Evolutionary conservation across 1,140 invertebrate genomes (phyloP).

Genomic region (Lerema accius): DNA sequence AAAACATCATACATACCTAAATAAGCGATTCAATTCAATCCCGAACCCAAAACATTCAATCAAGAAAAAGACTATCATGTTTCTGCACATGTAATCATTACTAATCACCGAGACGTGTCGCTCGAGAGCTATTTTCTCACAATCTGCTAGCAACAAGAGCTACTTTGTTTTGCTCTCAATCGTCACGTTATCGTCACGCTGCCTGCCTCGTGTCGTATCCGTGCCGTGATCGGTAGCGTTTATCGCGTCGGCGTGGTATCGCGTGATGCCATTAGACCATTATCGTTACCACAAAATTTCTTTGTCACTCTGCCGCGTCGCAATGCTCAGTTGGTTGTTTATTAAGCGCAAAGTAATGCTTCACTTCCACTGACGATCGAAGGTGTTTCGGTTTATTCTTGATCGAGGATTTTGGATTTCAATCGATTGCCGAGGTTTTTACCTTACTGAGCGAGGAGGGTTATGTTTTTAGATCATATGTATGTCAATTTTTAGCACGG

Average conservation of each 20-base stretch:
- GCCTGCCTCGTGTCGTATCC: neutral
- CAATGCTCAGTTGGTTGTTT: constrained; percentile 49
- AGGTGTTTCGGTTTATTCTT: neutral
- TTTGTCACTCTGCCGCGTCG: constrained; percentile 58
- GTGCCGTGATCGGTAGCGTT: constrained; percentile 53
- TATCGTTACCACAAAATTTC: constrained; percentile 62
- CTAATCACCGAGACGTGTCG: neutral
- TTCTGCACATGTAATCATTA: no score
- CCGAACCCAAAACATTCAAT: no score
- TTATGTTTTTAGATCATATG: no score
- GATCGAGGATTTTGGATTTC: neutral
- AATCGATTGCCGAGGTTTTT: no score
- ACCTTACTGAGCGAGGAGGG: no score
- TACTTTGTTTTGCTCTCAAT: constrained; percentile 12
- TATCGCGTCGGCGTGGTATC: constrained; percentile 55
- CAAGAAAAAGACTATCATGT: no score
- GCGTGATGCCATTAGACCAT: constrained; percentile 65
- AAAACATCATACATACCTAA: no score
- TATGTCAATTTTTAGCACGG: no score
- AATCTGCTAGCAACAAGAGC: neutral
- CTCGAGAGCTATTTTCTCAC: neutral
- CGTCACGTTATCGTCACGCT: neutral
- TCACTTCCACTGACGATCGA: constrained; percentile 5
- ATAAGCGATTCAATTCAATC: no score
- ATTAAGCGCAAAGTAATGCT: constrained; percentile 55